Evolutionary conservation across 2,797 vertebrate genomes (phyloP).

Genomic region (Melanogrammus aeglefinus): DNA sequence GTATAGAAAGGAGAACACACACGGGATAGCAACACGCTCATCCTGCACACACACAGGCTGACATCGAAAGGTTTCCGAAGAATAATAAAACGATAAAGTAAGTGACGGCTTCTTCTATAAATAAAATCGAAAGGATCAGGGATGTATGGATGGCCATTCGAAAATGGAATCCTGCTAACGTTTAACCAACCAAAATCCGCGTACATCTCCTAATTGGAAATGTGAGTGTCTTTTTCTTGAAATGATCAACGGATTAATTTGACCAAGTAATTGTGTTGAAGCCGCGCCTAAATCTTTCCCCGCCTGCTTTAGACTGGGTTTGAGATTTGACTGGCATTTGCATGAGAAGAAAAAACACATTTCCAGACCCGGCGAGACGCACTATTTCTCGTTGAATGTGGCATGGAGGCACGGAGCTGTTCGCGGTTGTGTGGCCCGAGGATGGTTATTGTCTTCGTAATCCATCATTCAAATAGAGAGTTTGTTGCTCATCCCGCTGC

Average conservation of each 20-base stretch:
- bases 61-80: background rate
- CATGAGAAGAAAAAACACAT: constrained; percentile 55
- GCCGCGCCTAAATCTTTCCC: constrained; percentile 51
- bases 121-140: background rate
- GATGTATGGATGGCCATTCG: background rate
- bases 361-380: constrained; percentile 19
- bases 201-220: background rate
- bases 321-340: constrained; percentile 75
- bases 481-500: background rate
- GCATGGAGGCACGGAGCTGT: background rate
- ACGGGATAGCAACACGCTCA: background rate
- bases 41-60: background rate
- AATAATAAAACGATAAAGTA: constrained; percentile 1
- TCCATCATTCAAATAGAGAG: background rate
- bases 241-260: constrained; percentile 18
- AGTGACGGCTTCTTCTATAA: constrained; percentile 2
- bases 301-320: constrained; percentile 31
- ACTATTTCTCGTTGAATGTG: background rate
- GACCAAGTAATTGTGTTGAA: constrained; percentile 26
- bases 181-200: background rate
- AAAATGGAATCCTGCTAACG: background rate
- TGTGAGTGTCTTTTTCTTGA: background rate
- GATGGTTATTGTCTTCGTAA: background rate
- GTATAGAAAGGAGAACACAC: constrained; percentile 1
- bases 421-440: background rate